Percentiles rank a stretch among this genome's conserved stretches.
Evolutionary conservation across 2,113 vertebrate species (phyloP).

Genomic region (Anhinga rufa): DNA sequence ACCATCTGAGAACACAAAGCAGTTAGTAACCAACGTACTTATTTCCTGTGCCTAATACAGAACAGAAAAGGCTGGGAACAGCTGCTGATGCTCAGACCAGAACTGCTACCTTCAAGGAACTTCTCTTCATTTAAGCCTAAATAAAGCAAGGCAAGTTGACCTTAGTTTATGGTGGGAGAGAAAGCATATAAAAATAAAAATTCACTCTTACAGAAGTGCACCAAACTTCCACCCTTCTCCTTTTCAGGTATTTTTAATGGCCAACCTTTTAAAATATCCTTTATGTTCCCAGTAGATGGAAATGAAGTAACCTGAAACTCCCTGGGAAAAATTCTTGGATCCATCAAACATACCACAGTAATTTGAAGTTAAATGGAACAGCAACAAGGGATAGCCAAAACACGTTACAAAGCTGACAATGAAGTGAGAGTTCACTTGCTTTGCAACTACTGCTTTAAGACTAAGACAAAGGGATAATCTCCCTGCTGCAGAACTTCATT

Average conservation of each 20-base stretch:
- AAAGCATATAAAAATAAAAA: neutral
- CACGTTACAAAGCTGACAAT: neutral
- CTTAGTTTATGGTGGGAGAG: neutral
- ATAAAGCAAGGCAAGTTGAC: neutral
- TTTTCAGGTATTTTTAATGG: neutral
- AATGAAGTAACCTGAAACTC: neutral
- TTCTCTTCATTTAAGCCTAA: neutral
- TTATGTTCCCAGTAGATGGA: neutral
- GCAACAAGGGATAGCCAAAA: neutral
- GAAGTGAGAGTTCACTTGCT: neutral
- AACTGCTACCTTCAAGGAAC: neutral
- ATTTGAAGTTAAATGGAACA: neutral
- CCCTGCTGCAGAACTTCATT: neutral
- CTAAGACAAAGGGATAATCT: neutral
- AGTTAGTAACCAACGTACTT: neutral
- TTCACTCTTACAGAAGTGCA: neutral
- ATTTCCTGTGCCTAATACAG: neutral
- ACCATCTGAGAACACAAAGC: neutral
- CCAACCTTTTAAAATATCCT: neutral
- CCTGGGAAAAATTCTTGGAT: neutral
- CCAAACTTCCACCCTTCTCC: neutral
- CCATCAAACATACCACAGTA: neutral
- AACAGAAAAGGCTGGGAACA: neutral
- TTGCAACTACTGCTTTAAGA: neutral
- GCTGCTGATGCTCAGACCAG: neutral